These are phyloP conservation scores for Cydia strobilella DNA, from an alignment of 1,140 invertebrate species.

Conservation along the genomic window DNA sequence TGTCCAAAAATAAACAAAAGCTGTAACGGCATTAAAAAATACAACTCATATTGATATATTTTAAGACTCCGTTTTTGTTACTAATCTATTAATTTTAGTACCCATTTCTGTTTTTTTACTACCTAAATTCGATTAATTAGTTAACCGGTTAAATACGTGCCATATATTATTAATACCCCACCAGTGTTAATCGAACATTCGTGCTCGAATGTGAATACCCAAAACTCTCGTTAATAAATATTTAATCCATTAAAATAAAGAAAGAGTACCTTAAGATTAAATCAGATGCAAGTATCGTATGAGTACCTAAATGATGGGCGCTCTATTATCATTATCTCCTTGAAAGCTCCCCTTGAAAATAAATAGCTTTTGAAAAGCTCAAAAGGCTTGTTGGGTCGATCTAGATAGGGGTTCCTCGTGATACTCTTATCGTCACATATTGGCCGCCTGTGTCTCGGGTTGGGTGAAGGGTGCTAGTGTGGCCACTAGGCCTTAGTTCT, in stretches of 20 bases:
- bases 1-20: too few relatives aligned
- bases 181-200: too few relatives aligned
- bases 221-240: not conserved
- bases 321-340: constrained; percentile 2
- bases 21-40: too few relatives aligned
- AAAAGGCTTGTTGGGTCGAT: constrained; percentile 4
- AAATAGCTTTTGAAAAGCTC: constrained; percentile 1
- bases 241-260: not conserved
- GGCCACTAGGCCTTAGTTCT: not conserved
- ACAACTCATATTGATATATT: too few relatives aligned
- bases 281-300: not conserved
- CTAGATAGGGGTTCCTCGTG: constrained; percentile 1
- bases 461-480: not conserved
- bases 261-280: not conserved
- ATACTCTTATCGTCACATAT: constrained; percentile 11
- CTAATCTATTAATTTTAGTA: too few relatives aligned
- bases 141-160: too few relatives aligned
- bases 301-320: not conserved
- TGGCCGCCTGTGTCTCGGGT: constrained; percentile 15
- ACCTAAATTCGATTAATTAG: too few relatives aligned
- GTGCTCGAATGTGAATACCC: too few relatives aligned
- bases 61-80: too few relatives aligned
- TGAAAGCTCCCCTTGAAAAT: constrained; percentile 10
- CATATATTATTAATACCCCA: too few relatives aligned
- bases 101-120: too few relatives aligned